A percentile compares a stretch with the other conserved stretches of the same genome.
These are phyloP conservation scores for Papilio xuthus DNA, from an alignment of 1,140 invertebrate species.

Conservation along the genomic window DNA sequence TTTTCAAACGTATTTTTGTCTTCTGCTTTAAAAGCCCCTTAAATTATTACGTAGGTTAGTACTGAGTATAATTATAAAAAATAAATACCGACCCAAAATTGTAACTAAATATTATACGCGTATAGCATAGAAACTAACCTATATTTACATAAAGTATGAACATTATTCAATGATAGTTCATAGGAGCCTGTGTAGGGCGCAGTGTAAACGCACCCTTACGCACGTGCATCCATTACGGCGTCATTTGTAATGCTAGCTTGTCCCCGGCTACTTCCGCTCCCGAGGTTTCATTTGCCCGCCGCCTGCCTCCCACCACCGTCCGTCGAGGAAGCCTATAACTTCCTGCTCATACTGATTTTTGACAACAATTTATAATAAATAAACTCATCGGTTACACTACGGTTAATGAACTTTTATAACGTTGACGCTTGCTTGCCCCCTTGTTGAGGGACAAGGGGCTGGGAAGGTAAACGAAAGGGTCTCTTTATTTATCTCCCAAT, in stretches of 20 bases:
- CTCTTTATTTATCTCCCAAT: too few relatives aligned
- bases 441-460: too few relatives aligned
- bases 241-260: slow-evolving; percentile 76
- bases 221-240: slow-evolving; percentile 70
- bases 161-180: background rate
- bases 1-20: background rate
- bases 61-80: too few relatives aligned
- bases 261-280: slow-evolving; percentile 66
- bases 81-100: background rate
- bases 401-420: slow-evolving; percentile 54
- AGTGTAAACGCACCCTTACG: slow-evolving; percentile 47
- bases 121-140: background rate
- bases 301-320: slow-evolving; percentile 54
- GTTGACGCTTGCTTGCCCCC: background rate
- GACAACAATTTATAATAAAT: slow-evolving; percentile 69
- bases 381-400: slow-evolving; percentile 49
- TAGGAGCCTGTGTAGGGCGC: background rate
- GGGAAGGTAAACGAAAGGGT: too few relatives aligned
- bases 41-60: too few relatives aligned
- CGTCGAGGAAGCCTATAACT: slow-evolving; percentile 71
- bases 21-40: background rate
- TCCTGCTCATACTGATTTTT: slow-evolving; percentile 71
- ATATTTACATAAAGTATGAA: background rate
- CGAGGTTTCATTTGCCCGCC: slow-evolving; percentile 66
- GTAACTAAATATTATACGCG: background rate